Conservation (phyloP, 2,113 vertebrate species). For the Irena cyanogastra region DNA sequence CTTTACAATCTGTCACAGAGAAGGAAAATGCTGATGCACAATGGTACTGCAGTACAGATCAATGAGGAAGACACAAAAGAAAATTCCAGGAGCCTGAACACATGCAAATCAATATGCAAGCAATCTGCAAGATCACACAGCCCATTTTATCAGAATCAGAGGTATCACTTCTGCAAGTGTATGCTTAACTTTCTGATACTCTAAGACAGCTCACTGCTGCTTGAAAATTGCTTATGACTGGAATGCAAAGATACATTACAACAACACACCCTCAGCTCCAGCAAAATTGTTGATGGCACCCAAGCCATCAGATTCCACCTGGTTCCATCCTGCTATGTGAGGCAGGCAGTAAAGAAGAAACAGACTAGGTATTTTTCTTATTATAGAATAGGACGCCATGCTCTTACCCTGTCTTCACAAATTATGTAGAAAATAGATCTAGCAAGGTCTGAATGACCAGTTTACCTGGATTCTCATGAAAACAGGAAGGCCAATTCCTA, state of each 20-base stretch:
- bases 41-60: not conserved
- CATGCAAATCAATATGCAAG: not conserved
- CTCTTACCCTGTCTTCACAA: not conserved
- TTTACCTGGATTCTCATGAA: not conserved
- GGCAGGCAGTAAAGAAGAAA: not conserved
- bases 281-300: not conserved
- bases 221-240: not conserved
- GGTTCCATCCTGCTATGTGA: not conserved
- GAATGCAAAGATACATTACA: not conserved
- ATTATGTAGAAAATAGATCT: not conserved
- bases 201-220: not conserved
- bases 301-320: not conserved
- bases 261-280: not conserved
- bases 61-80: not conserved
- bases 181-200: not conserved
- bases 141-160: not conserved
- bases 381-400: not conserved
- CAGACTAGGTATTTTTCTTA: not conserved
- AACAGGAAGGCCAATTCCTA: not conserved
- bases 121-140: not conserved
- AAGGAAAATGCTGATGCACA: not conserved
- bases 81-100: not conserved
- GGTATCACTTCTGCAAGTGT: not conserved
- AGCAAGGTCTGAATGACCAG: not conserved
- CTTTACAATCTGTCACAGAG: not conserved